A percentile compares a stretch with the other conserved stretches of the same genome.
Conservation (phyloP, 2,888 invertebrate genomes). For the Melanargia galathea region DNA sequence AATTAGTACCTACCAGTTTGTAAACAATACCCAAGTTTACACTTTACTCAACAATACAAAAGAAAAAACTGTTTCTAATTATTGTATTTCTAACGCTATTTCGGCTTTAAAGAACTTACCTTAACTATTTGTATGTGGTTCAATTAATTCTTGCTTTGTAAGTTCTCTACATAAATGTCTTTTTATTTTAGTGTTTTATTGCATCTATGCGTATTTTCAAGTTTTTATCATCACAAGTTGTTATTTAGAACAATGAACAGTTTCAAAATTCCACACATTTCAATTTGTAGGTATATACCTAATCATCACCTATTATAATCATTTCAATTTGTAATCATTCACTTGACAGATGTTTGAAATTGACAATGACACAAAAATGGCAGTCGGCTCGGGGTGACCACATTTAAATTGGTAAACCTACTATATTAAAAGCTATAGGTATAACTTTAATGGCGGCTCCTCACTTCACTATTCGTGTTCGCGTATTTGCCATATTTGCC, state of each 20-base stretch:
- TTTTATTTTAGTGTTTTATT: not conserved
- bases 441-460: too few relatives aligned
- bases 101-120: conserved; percentile 1
- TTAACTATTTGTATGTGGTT: not conserved
- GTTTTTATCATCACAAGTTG: not conserved
- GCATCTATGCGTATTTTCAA: not conserved
- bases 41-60: not conserved
- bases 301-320: too few relatives aligned
- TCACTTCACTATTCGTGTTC: too few relatives aligned
- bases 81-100: not conserved
- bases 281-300: too few relatives aligned
- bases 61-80: not conserved
- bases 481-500: too few relatives aligned
- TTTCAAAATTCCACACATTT: not conserved
- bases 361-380: too few relatives aligned
- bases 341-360: not conserved
- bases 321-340: too few relatives aligned
- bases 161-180: not conserved
- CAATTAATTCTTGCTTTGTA: not conserved
- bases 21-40: conserved; percentile 22
- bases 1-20: conserved; percentile 16
- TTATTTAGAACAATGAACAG: not conserved
- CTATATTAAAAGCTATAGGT: too few relatives aligned
- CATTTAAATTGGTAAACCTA: too few relatives aligned
- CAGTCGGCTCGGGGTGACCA: too few relatives aligned